Evolutionary conservation across 2,113 vertebrate species (phyloP).

Genomic region (Crotalus tigris): DNA sequence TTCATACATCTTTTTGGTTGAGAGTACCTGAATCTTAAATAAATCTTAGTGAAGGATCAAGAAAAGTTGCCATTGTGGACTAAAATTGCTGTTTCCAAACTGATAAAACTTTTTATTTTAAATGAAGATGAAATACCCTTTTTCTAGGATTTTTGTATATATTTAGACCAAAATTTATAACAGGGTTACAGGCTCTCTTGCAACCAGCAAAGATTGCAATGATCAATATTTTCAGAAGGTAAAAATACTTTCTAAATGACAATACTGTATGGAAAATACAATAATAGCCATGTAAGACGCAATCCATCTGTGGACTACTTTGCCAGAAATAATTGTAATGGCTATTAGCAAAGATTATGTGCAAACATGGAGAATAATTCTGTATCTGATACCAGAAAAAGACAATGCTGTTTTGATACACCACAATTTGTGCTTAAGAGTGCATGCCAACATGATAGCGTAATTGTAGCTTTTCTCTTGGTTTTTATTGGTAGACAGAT

Average conservation of each 20-base stretch:
- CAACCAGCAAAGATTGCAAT: background rate
- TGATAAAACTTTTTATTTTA: background rate
- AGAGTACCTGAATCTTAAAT: background rate
- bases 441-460: background rate
- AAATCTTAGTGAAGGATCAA: background rate
- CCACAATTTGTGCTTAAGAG: background rate
- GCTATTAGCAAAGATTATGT: background rate
- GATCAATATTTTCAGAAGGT: background rate
- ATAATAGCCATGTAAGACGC: background rate
- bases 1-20: slow-evolving; percentile 46
- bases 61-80: background rate
- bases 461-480: background rate
- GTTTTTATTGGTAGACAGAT: background rate
- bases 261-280: background rate
- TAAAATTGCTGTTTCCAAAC: background rate
- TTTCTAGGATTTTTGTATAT: background rate
- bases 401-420: background rate
- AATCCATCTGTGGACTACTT: background rate
- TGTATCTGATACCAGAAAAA: background rate
- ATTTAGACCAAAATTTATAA: background rate
- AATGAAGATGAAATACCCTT: background rate
- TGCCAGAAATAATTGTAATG: background rate
- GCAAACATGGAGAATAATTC: background rate
- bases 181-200: background rate
- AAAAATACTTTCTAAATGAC: background rate